Evolutionary conservation across 2,797 vertebrate species (phyloP).

Genomic region (Sparidentex hasta): DNA sequence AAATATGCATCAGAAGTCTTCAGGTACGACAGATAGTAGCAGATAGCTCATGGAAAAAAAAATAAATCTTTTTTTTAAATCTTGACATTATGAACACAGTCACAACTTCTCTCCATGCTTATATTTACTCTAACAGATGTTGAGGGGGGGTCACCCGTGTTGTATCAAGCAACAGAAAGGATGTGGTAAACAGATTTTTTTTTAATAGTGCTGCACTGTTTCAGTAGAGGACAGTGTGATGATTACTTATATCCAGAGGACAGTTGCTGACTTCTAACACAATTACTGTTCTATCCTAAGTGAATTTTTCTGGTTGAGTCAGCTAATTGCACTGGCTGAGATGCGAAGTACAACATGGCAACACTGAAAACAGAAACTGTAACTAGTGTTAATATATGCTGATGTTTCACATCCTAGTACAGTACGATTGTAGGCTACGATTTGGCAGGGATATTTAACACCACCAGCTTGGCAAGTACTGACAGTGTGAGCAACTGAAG

Average conservation of each 20-base stretch:
- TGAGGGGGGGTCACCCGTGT: background rate
- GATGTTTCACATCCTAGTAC: background rate
- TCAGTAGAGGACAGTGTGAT: background rate
- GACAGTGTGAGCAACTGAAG: background rate
- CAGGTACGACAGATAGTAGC: background rate
- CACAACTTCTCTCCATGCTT: background rate
- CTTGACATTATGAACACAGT: background rate
- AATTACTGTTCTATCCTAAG: background rate
- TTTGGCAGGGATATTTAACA: conserved; percentile 15
- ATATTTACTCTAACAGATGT: background rate
- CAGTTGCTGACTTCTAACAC: background rate
- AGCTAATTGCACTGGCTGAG: conserved; percentile 14
- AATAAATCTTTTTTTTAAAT: background rate
- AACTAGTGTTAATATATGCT: background rate
- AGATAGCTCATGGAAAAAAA: too few relatives aligned
- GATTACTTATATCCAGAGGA: background rate
- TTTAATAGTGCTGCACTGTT: background rate
- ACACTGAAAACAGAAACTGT: conserved; percentile 5
- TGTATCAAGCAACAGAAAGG: background rate
- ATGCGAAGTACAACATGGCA: conserved; percentile 26
- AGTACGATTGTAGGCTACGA: background rate
- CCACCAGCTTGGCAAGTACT: conserved; percentile 19
- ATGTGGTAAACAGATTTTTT: background rate
- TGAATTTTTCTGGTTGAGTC: conserved; percentile 3
- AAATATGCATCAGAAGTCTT: background rate